Evolutionary conservation across 1,140 invertebrate species (phyloP).

Genomic region (Drosophila nikananu): DNA sequence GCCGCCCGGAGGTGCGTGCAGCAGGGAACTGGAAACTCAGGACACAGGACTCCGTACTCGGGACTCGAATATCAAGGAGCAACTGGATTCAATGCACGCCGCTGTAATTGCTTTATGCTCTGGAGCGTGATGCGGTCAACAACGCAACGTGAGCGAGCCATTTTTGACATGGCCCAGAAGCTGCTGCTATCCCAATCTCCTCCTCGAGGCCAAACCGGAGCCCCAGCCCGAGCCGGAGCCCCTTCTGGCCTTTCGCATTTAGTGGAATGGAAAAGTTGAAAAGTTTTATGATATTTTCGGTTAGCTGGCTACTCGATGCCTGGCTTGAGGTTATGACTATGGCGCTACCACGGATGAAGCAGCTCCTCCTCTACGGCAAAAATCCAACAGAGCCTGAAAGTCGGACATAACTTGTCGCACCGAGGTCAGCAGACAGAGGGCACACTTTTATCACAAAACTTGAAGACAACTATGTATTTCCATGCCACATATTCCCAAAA

Average conservation of each 20-base stretch:
- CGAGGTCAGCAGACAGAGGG: slow-evolving; percentile 25
- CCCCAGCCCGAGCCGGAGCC: not conserved
- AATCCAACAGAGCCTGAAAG: slow-evolving; percentile 20
- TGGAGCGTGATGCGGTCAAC: slow-evolving; percentile 79
- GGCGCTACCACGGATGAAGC: slow-evolving; percentile 2
- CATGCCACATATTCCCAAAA: slow-evolving; percentile 17
- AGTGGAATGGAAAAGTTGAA: slow-evolving; percentile 63
- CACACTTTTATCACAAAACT: slow-evolving; percentile 38
- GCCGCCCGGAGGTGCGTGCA: slow-evolving; percentile 19
- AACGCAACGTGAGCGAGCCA: slow-evolving; percentile 72
- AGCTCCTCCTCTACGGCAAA: not conserved
- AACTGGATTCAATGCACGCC: slow-evolving; percentile 71
- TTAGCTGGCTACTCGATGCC: slow-evolving; percentile 58
- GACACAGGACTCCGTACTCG: slow-evolving; percentile 1
- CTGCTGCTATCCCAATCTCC: slow-evolving; percentile 6
- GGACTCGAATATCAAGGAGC: slow-evolving; percentile 14
- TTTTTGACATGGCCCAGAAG: slow-evolving; percentile 66
- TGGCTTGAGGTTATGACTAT: slow-evolving; percentile 27
- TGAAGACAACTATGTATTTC: slow-evolving; percentile 37
- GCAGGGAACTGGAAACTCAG: slow-evolving; percentile 6
- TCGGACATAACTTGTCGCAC: slow-evolving; percentile 34
- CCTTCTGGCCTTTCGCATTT: slow-evolving; percentile 7
- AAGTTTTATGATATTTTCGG: slow-evolving; percentile 76
- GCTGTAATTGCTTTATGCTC: slow-evolving; percentile 78
- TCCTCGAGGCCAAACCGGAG: not conserved